These are phyloP conservation scores for Nomada flava DNA, from an alignment of 2,888 invertebrate species.

Conservation along the genomic window DNA sequence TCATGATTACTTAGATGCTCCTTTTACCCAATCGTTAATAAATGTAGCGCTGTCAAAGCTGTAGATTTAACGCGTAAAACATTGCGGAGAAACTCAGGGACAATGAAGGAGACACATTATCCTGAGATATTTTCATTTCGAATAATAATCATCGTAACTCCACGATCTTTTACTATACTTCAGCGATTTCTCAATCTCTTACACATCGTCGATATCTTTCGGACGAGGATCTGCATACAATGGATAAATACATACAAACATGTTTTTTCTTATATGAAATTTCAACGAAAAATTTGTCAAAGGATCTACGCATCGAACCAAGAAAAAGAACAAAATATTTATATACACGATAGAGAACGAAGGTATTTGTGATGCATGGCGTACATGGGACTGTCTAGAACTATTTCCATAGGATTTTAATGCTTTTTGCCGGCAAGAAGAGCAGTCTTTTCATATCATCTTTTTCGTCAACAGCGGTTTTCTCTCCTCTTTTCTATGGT, in stretches of 20 bases:
- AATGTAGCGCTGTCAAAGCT: conserved; percentile 69
- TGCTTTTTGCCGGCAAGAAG: conserved; percentile 58
- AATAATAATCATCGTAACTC: conserved; percentile 49
- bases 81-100: conserved; percentile 59
- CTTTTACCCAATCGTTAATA: conserved; percentile 72
- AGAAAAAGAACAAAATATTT: neutral
- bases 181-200: conserved; percentile 39
- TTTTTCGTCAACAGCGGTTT: conserved; percentile 18
- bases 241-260: conserved; percentile 43
- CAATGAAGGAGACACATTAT: conserved; percentile 63
- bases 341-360: conserved; percentile 26
- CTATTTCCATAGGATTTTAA: conserved; percentile 39
- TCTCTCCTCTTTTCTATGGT: conserved; percentile 15
- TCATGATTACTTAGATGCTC: conserved; percentile 71
- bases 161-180: conserved; percentile 40
- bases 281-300: neutral
- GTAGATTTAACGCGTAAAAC: conserved; percentile 64
- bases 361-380: conserved; percentile 26
- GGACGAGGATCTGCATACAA: conserved; percentile 52
- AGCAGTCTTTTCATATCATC: conserved; percentile 64
- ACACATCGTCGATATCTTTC: conserved; percentile 19
- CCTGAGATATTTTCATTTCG: conserved; percentile 65
- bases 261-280: conserved; percentile 24
- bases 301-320: conserved; percentile 26
- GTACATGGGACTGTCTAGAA: conserved; percentile 45